phyloP scores from a whole-genome alignment of 2,797 vertebrate genomes.

The Hypotaenidia okinawae region DNA sequence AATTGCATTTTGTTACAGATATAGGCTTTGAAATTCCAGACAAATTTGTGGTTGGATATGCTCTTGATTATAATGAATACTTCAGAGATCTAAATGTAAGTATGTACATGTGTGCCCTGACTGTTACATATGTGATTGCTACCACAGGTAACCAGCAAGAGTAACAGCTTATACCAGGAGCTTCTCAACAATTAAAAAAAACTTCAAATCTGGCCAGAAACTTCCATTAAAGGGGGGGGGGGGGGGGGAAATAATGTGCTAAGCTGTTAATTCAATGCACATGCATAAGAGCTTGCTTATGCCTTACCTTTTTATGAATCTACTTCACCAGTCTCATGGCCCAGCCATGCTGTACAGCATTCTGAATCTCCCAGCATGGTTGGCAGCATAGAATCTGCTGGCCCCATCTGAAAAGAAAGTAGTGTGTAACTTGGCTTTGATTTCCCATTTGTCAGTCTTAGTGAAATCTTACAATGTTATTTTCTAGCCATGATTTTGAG shows the following conservation, averaged over 20 bases:
- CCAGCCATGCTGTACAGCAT: not conserved
- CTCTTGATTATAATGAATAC: constrained; percentile 89
- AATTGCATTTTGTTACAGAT: constrained; percentile 71
- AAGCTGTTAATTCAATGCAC: not conserved
- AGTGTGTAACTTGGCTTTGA: not conserved
- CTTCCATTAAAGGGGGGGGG: not conserved
- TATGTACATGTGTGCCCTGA: not conserved
- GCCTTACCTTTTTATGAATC: not conserved
- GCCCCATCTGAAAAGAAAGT: not conserved
- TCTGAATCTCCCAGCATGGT: not conserved
- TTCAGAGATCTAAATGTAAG: constrained; percentile 84
- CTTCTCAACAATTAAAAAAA: not conserved
- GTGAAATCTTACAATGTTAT: not conserved
- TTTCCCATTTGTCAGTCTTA: not conserved
- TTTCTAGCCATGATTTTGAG: not conserved
- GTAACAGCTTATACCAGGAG: not conserved
- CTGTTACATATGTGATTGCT: not conserved
- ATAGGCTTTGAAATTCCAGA: constrained; percentile 89
- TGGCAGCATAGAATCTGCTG: not conserved
- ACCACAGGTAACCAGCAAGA: not conserved
- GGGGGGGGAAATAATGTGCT: not conserved
- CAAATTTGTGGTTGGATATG: constrained; percentile 86
- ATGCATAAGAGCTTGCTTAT: not conserved
- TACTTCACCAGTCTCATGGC: not conserved
- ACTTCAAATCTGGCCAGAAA: not conserved